Evolutionary conservation across 2,797 vertebrate species (phyloP).

Genomic region (Caiman crocodilus): DNA sequence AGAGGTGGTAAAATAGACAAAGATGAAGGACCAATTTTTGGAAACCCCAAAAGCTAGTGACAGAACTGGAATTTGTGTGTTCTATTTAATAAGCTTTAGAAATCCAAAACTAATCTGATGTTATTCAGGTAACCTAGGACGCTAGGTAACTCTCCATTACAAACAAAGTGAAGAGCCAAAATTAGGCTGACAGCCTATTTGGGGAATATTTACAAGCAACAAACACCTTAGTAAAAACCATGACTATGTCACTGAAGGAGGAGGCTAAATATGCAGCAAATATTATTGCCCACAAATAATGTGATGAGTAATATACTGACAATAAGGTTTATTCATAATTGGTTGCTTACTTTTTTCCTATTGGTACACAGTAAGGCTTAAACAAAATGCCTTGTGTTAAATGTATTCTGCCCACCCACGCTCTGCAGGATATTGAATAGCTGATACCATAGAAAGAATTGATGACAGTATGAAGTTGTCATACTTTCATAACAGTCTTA

Average conservation of each 20-base stretch:
- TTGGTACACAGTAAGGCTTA: conserved; percentile 27
- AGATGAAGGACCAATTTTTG: too few species aligned
- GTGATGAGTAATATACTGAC: conserved; percentile 16
- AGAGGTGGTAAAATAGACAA: too few species aligned
- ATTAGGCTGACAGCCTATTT: not conserved
- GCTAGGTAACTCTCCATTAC: not conserved
- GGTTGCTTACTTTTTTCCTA: not conserved
- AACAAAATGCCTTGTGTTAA: conserved; percentile 28
- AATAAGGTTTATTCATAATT: conserved; percentile 17
- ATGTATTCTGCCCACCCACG: conserved; percentile 52
- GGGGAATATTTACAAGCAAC: not conserved
- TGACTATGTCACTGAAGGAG: not conserved
- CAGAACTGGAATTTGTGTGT: not conserved
- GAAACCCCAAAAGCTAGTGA: too few species aligned
- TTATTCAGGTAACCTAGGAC: conserved; percentile 42
- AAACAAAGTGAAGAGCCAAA: not conserved
- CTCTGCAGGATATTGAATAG: not conserved
- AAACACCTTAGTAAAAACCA: not conserved
- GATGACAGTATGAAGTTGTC: conserved; percentile 57
- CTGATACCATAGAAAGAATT: conserved; percentile 27
- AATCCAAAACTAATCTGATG: not conserved
- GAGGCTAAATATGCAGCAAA: not conserved
- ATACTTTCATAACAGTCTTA: conserved; percentile 54
- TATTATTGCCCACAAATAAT: not conserved
- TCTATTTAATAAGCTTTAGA: not conserved